These are phyloP conservation scores for Sitta carolinensis DNA, from an alignment of 2,797 vertebrate genomes.

Conservation along the genomic window DNA sequence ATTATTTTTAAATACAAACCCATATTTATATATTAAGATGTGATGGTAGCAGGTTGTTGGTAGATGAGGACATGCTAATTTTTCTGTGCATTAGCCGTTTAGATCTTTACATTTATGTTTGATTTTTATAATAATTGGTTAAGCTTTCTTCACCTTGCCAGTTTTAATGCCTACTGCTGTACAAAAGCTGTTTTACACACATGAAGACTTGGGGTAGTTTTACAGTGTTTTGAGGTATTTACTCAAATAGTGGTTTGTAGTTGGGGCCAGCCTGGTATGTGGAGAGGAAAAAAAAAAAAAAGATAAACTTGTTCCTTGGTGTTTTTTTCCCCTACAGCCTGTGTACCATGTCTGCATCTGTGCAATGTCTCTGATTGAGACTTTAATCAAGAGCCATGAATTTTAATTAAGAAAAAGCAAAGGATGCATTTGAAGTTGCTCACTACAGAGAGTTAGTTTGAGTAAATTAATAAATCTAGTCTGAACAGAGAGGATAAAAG, in stretches of 20 bases:
- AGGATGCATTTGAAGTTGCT: neutral
- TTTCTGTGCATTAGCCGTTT: neutral
- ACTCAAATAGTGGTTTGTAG: neutral
- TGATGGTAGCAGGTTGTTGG: neutral
- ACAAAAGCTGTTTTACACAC: neutral
- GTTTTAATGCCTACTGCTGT: neutral
- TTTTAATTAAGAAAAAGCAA: conserved; percentile 6
- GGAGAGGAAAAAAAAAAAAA: neutral
- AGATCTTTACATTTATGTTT: neutral
- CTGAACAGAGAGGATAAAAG: neutral
- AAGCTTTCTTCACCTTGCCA: neutral
- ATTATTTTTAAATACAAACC: neutral
- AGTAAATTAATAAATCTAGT: neutral
- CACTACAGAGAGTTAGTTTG: neutral
- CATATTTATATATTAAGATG: neutral
- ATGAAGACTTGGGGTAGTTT: neutral
- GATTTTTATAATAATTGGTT: neutral
- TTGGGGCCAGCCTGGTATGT: neutral
- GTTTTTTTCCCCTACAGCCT: neutral
- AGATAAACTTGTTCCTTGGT: neutral
- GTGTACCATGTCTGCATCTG: neutral
- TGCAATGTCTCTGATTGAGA: neutral
- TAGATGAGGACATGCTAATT: neutral
- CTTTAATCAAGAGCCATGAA: neutral
- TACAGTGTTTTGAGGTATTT: neutral